These are phyloP conservation scores for Martes martes DNA, from an alignment of 2,113 vertebrate species.

Conservation along the genomic window DNA sequence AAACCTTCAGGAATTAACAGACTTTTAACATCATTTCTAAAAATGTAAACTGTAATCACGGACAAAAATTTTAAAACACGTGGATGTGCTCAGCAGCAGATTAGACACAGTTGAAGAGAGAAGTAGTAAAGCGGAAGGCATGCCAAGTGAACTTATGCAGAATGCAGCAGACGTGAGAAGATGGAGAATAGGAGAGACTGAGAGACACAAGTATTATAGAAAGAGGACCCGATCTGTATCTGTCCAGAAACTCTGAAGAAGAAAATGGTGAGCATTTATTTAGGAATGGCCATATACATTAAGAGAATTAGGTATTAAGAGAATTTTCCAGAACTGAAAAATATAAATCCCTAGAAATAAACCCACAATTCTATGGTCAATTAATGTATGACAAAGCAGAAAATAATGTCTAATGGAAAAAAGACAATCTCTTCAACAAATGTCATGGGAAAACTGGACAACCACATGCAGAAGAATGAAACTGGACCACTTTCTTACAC, in stretches of 20 bases:
- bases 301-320: neutral
- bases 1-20: neutral
- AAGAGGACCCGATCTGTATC: neutral
- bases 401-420: neutral
- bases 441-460: neutral
- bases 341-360: neutral
- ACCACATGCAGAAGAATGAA: neutral
- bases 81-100: neutral
- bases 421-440: neutral
- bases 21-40: neutral
- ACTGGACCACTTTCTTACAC: neutral
- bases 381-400: neutral
- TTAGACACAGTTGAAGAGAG: neutral
- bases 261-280: neutral
- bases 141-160: neutral
- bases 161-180: neutral
- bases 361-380: neutral
- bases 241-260: neutral
- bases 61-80: neutral
- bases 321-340: conserved; percentile 15
- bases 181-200: neutral
- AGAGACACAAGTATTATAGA: neutral
- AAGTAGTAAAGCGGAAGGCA: neutral
- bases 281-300: neutral
- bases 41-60: neutral